A percentile compares a stretch with the other conserved stretches of the same genome.
Conservation (phyloP, 2,888 invertebrate genomes). For the Eristalinus aeneus region DNA sequence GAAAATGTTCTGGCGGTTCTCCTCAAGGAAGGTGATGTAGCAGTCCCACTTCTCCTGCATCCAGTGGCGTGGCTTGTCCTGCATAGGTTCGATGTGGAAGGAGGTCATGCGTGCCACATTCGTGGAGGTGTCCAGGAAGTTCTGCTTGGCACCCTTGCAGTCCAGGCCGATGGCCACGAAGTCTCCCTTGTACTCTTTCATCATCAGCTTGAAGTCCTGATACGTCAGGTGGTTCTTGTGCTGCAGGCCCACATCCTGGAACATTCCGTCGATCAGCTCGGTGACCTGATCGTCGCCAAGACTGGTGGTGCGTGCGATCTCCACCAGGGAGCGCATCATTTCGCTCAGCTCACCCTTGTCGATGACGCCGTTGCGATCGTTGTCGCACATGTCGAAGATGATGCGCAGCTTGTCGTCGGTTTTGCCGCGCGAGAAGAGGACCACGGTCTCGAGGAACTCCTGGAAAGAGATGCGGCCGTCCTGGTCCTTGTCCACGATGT, state of each 20-base stretch:
- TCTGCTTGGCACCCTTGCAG: conserved; percentile 97
- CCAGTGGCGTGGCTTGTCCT: conserved; percentile 87
- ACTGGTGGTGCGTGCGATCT: conserved; percentile 95
- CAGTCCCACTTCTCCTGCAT: conserved; percentile 91
- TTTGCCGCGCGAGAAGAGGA: conserved; percentile 94
- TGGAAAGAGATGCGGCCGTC: conserved; percentile 97
- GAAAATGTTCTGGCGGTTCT: conserved; percentile 97
- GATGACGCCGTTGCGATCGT: conserved; percentile 95
- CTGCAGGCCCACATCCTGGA: conserved; percentile 93
- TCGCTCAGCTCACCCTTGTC: conserved; percentile 96
- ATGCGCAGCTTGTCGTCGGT: conserved; percentile 96
- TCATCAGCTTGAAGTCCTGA: conserved; percentile 95
- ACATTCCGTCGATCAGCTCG: conserved; percentile 96
- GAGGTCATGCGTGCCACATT: conserved; percentile 97
- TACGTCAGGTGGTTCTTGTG: conserved; percentile 95
- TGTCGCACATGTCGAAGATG: conserved; percentile 98
- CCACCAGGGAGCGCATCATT: conserved; percentile 95
- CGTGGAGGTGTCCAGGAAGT: conserved; percentile 95
- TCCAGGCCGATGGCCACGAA: conserved; percentile 96
- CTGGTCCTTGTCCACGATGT: conserved; percentile 96
- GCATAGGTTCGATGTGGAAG: conserved; percentile 92
- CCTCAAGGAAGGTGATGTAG: conserved; percentile 94
- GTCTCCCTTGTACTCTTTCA: conserved; percentile 97
- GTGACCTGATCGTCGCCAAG: conserved; percentile 94
- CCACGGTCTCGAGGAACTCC: conserved; percentile 97